Conservation (phyloP, 2,797 vertebrate species). For the Denticeps clupeoides region DNA sequence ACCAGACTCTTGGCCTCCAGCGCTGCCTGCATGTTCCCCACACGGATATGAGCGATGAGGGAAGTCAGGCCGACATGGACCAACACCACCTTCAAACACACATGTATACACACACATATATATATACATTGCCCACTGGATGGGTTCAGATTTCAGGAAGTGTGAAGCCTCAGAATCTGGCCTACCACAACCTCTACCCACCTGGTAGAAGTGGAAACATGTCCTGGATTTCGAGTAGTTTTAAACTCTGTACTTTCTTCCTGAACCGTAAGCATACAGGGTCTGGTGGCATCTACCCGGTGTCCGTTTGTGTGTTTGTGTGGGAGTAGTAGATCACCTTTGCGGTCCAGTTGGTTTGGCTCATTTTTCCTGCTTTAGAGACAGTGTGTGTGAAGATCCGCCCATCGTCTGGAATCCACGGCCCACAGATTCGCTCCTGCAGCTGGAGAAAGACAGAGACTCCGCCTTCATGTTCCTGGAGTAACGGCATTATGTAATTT, state of each 20-base stretch:
- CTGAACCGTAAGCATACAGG: too few species aligned
- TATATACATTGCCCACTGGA: not conserved
- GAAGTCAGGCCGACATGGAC: conserved; percentile 64
- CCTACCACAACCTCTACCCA: too few species aligned
- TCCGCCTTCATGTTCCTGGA: too few species aligned
- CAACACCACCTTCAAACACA: conserved; percentile 57
- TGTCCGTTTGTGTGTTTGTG: too few species aligned
- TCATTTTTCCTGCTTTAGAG: conserved; percentile 70
- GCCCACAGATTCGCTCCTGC: conserved; percentile 67
- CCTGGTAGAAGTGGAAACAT: too few species aligned
- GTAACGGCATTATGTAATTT: too few species aligned
- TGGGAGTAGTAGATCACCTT: too few species aligned
- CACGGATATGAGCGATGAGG: conserved; percentile 68
- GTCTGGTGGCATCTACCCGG: too few species aligned
- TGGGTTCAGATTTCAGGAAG: too few species aligned
- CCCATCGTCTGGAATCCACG: conserved; percentile 75
- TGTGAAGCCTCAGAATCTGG: too few species aligned
- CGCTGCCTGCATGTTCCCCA: conserved; percentile 69
- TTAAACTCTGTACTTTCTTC: too few species aligned
- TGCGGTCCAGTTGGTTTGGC: conserved; percentile 71
- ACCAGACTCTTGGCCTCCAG: conserved; percentile 71
- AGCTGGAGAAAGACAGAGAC: conserved; percentile 27
- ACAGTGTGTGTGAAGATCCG: conserved; percentile 76
- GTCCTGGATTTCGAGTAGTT: too few species aligned
- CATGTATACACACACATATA: not conserved